Evolutionary conservation across 2,888 invertebrate species (phyloP).

Genomic region (Agonopterix heracliana): DNA sequence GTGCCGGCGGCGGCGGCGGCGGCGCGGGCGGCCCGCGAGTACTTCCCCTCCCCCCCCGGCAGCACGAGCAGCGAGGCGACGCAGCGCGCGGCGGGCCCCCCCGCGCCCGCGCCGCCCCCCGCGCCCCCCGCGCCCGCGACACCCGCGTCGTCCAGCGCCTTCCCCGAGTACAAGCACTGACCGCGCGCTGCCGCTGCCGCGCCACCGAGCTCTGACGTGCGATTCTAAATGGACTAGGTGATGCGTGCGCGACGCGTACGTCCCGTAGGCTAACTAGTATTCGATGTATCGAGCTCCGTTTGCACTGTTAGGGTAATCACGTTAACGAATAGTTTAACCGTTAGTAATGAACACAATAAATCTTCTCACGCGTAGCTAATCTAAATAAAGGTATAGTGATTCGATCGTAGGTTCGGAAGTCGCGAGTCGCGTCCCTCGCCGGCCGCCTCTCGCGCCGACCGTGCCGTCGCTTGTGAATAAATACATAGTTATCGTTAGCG

Average conservation of each 20-base stretch:
- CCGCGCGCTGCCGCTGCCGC: slow-evolving; percentile 41
- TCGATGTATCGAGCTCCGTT: slow-evolving; percentile 32
- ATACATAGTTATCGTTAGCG: slow-evolving; percentile 48
- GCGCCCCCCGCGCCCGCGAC: slow-evolving; percentile 55
- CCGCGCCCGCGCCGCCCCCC: slow-evolving; percentile 41
- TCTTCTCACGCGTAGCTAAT: slow-evolving; percentile 51
- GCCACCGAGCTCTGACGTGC: slow-evolving; percentile 23
- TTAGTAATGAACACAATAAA: slow-evolving; percentile 52
- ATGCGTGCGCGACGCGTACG: slow-evolving; percentile 4
- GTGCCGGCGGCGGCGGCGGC: slow-evolving; percentile 74
- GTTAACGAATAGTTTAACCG: slow-evolving; percentile 49
- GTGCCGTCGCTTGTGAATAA: slow-evolving; percentile 45
- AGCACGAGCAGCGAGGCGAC: slow-evolving; percentile 63
- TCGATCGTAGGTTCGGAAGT: slow-evolving; percentile 18
- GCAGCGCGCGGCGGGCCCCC: slow-evolving; percentile 61
- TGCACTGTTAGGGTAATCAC: slow-evolving; percentile 52
- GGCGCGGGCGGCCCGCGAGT: slow-evolving; percentile 70
- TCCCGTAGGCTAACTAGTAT: slow-evolving; percentile 18
- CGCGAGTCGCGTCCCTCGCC: neutral
- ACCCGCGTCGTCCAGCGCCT: slow-evolving; percentile 59
- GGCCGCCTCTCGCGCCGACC: slow-evolving; percentile 13
- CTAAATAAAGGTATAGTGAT: slow-evolving; percentile 39
- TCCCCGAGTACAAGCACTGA: slow-evolving; percentile 88
- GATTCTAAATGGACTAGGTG: neutral
- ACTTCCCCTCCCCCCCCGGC: slow-evolving; percentile 34